Base-by-base conservation (phyloP, 2,113 vertebrate species). In the Vombatus ursinus region DNA sequence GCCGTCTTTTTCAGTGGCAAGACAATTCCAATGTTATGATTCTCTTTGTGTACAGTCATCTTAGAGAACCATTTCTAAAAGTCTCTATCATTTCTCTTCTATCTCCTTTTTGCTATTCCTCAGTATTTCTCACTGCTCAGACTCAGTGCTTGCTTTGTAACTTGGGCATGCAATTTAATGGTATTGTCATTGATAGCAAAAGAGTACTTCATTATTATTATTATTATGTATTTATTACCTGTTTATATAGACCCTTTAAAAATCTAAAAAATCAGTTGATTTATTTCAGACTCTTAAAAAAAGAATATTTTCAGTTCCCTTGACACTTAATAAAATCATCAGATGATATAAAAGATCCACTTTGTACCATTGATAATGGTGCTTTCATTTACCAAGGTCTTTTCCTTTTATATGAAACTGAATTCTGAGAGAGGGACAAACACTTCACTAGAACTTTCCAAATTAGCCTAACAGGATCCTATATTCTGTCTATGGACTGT, bases 291-390 rank as follows among this genome's bases (percentile, higher is more conserved):
- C n/a, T 95, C 68, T 95, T 94, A 95, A 96, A 95, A 68, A 68
- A 94, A 0, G 47, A 52, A 52, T 3, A 52, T 94, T 5, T 97
- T 97, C 92, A 61, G 54, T 95, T 95, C 89, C 44, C 90, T 97
- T 95, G 96, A 47, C 89, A 96, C 92, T 97, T 97, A 96, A 94
- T 96, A 96, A 96, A 97, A 96, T 97, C 94, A 97, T 97, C 95
- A 97, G 44, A 28, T 92, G 22, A 91, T 92, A 16, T 4, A 93
- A 96, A 95, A 96, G 90, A 7, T 96, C 95, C 96, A 90, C 52
- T 97, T 97, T 93, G 95, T 51, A 93, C 84, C 26, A 95, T 89
- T 68, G 92, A 93, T 96, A 94, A 95, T 94, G 90, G 57, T 49
- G 89, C 52, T 96, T 97, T 97, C 50, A 96, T 97, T 68, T 94